phyloP scores from a whole-genome alignment of 2,113 vertebrate species.

The Channa argus region DNA sequence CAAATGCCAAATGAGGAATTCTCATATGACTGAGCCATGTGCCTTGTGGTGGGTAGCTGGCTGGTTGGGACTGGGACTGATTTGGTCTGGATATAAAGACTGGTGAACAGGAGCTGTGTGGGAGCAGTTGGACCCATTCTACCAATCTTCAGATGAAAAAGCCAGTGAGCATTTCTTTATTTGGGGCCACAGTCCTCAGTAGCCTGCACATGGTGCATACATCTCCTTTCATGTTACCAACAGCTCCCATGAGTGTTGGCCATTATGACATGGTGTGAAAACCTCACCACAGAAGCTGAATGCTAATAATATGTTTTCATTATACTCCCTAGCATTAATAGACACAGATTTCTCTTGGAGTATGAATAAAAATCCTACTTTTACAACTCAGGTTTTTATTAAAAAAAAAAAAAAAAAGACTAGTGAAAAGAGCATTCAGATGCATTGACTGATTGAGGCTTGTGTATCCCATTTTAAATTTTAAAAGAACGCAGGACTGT shows the following conservation, averaged over 20 bases:
- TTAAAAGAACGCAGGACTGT: not conserved
- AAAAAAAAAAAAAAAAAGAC: not conserved
- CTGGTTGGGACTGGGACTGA: conserved; percentile 38
- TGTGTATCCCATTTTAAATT: not conserved
- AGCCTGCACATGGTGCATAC: not conserved
- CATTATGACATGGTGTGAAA: conserved; percentile 11
- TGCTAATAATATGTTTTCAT: not conserved
- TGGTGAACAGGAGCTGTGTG: conserved; percentile 60
- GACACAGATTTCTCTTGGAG: not conserved
- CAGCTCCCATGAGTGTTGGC: not conserved
- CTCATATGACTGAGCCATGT: conserved; percentile 22
- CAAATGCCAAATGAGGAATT: conserved; percentile 24
- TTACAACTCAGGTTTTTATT: not conserved
- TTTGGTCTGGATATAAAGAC: conserved; percentile 41
- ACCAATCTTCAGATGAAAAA: conserved; percentile 20
- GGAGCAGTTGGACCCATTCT: conserved; percentile 38
- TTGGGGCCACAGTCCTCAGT: not conserved
- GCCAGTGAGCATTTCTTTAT: conserved; percentile 10
- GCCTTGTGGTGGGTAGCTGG: conserved; percentile 43
- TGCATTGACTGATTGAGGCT: not conserved
- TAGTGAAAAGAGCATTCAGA: not conserved
- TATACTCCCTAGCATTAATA: not conserved
- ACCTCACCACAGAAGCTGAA: not conserved
- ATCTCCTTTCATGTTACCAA: not conserved
- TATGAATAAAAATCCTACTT: not conserved